phyloP scores from a whole-genome alignment of 2,113 vertebrate species.

The Numida meleagris region DNA sequence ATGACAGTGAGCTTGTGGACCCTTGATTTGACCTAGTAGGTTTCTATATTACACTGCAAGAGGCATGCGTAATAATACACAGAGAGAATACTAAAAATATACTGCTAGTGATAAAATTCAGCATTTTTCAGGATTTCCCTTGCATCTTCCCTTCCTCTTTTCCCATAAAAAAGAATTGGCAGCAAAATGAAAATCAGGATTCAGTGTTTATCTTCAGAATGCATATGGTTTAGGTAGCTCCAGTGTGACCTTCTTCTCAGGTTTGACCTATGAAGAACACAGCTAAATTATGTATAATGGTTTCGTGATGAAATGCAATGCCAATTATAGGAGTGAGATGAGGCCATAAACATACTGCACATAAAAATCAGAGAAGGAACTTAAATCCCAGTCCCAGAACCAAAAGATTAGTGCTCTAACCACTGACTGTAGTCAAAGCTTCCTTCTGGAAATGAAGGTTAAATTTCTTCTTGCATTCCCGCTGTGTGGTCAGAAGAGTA shows the following conservation, averaged over 20 bases:
- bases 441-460: constrained; percentile 69
- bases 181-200: constrained; percentile 44
- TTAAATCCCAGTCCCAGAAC: constrained; percentile 64
- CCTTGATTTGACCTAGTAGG: neutral
- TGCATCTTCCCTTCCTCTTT: neutral
- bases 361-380: constrained; percentile 67
- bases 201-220: constrained; percentile 49
- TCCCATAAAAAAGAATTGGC: neutral
- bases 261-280: constrained; percentile 64
- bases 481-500: constrained; percentile 30
- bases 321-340: constrained; percentile 66
- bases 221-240: constrained; percentile 60
- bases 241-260: constrained; percentile 64
- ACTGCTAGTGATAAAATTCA: neutral
- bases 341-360: constrained; percentile 69
- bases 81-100: neutral
- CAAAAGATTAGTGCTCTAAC: constrained; percentile 65
- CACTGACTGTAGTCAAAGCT: constrained; percentile 57
- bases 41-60: neutral
- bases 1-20: neutral
- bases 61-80: neutral
- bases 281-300: constrained; percentile 69
- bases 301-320: constrained; percentile 69
- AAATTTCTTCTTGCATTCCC: constrained; percentile 40
- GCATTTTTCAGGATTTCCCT: neutral